These are phyloP conservation scores for Grus americana DNA, from an alignment of 2,113 vertebrate species.

Conservation along the genomic window DNA sequence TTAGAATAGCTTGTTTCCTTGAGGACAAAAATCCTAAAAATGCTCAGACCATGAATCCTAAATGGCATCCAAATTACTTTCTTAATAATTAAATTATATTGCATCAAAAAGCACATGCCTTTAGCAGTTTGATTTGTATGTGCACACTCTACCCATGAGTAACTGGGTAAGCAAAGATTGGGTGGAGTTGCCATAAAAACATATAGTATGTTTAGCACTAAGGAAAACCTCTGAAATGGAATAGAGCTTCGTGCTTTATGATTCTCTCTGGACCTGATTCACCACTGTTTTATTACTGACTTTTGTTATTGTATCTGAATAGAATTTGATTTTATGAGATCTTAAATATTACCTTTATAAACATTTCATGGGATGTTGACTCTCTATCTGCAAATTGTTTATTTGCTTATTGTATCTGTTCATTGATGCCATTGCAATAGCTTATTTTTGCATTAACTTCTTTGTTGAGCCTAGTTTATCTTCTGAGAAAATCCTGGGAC, in stretches of 20 bases:
- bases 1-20: background rate
- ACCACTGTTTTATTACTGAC: conserved; percentile 37
- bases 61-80: background rate
- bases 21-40: background rate
- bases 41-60: background rate
- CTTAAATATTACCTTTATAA: conserved; percentile 70
- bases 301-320: conserved; percentile 52
- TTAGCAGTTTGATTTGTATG: background rate
- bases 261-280: conserved; percentile 12
- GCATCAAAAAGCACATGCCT: conserved; percentile 5
- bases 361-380: conserved; percentile 64
- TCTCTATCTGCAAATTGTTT: conserved; percentile 61
- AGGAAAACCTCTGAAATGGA: background rate
- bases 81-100: conserved; percentile 40
- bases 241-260: conserved; percentile 21
- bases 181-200: background rate
- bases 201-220: background rate
- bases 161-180: background rate
- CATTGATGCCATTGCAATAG: conserved; percentile 39
- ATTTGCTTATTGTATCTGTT: conserved; percentile 58
- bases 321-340: conserved; percentile 61
- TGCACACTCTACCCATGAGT: background rate
- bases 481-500: conserved; percentile 27
- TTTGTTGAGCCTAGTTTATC: conserved; percentile 48
- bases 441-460: conserved; percentile 55